Evolutionary conservation across 2,888 invertebrate species (phyloP), one percentile per base, ranked within the genome.

Genomic region (Melieria picta): DNA sequence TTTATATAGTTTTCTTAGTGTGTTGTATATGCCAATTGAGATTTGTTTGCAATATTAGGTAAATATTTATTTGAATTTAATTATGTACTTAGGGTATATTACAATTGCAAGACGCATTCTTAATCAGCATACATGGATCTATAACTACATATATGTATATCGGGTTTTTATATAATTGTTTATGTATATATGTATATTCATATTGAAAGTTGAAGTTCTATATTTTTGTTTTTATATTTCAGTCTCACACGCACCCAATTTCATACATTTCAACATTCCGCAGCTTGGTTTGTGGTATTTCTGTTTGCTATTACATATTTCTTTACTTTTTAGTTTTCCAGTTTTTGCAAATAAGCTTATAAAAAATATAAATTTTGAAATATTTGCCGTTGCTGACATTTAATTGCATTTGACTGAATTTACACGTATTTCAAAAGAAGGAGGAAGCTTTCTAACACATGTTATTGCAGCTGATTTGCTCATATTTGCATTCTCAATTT

Each of bases 191-290:
- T 71, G 50, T 50, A n/a, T 71, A 55, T 56, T 68, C 64, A 63
- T 69, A 45, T 70, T 60, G 52, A 60, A 67, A 67, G 60, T 50
- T 50, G 42, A 67, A n/a, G 60, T 62, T 13, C 45, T 64, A 6
- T 7, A 6, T 64, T 55, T 65, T 65, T 55, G 13, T 7, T 30
- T 56, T 52, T 65, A 46, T 62, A 48, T 42, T 69, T 74, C 73
- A 74, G 73, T 74, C 71, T 71, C 69, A 69, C 65, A 65, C 68
- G 68, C 73, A 74, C 71, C 56, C 50, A n/a, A 65, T 71, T 52
- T 47, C 46, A 45, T 58, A n/a, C 42, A 7, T 16, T 63, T 61
- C 57, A 55, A 13, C 45, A 48, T 70, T 60, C 58, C 30, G 30
- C 30, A 30, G 30, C 30, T 30, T 30, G 30, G 42, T 45, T 66